Conservation (phyloP, 2,888 invertebrate genomes). For the Gortyna flavago region DNA sequence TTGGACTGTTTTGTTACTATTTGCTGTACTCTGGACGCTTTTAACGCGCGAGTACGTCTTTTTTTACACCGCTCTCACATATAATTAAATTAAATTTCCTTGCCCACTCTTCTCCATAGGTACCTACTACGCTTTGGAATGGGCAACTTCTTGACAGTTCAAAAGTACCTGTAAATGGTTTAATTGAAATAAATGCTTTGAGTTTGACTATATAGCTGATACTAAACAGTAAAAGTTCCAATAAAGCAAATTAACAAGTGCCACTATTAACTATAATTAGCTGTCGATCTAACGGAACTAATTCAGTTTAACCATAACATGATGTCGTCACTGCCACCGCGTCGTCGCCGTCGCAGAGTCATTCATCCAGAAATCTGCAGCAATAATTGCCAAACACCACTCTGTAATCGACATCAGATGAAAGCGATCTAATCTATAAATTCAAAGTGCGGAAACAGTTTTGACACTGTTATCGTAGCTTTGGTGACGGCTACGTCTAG, state of each 20-base stretch:
- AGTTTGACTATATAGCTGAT: not conserved
- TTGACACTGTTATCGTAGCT: slow-evolving; percentile 81
- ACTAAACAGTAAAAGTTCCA: not conserved
- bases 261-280: slow-evolving; percentile 58
- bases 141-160: no score
- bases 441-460: slow-evolving; percentile 82
- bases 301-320: slow-evolving; percentile 82
- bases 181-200: no score
- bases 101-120: no score
- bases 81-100: no score
- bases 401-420: slow-evolving; percentile 86
- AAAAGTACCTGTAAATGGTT: no score
- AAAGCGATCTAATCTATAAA: slow-evolving; percentile 88
- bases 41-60: no score
- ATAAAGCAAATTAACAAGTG: slow-evolving; percentile 64
- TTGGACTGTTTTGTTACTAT: no score
- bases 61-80: no score
- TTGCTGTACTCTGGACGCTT: no score
- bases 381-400: slow-evolving; percentile 87
- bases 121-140: no score
- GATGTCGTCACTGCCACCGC: slow-evolving; percentile 84
- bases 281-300: slow-evolving; percentile 80
- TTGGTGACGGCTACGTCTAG: slow-evolving; percentile 71
- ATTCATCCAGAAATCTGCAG: slow-evolving; percentile 88
- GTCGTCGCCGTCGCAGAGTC: slow-evolving; percentile 76